Percentiles rank a stretch among this genome's conserved stretches.
These are phyloP conservation scores for Rhagologus leucostigma DNA, from an alignment of 2,113 vertebrate genomes.

Conservation along the genomic window DNA sequence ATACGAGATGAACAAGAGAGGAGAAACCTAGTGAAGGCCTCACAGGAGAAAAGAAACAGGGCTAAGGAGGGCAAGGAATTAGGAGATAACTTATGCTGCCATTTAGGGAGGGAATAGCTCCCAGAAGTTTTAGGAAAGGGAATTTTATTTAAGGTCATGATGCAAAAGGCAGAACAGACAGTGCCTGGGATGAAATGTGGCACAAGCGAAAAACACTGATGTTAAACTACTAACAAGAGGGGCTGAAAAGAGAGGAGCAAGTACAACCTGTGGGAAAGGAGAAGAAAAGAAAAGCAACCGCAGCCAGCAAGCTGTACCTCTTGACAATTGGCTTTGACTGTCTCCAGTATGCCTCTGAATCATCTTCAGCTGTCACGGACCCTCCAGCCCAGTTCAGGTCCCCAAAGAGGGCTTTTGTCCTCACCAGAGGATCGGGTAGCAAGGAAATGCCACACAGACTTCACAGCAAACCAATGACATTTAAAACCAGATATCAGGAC, in stretches of 20 bases:
- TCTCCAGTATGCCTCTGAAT: background rate
- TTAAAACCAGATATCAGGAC: background rate
- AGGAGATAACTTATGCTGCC: background rate
- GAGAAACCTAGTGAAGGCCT: background rate
- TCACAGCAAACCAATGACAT: background rate
- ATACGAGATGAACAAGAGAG: rapidly evolving
- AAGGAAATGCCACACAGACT: background rate
- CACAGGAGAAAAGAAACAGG: background rate
- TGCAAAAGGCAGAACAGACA: background rate
- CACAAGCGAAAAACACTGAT: background rate
- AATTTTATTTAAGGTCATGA: background rate
- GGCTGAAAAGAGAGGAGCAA: background rate
- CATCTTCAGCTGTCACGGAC: background rate
- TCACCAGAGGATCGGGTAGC: background rate
- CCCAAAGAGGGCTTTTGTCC: background rate
- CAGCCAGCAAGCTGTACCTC: background rate
- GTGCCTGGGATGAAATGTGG: background rate
- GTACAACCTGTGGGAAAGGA: background rate
- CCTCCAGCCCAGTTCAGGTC: background rate
- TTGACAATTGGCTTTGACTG: background rate
- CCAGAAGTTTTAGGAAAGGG: background rate
- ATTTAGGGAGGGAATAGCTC: background rate
- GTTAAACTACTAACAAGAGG: background rate
- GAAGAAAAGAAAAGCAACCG: background rate
- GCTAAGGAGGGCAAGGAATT: background rate